Evolutionary conservation across 2,888 invertebrate genomes (phyloP), one percentile per base, ranked within the genome.

Genomic region (Rhodophaea formosa): DNA sequence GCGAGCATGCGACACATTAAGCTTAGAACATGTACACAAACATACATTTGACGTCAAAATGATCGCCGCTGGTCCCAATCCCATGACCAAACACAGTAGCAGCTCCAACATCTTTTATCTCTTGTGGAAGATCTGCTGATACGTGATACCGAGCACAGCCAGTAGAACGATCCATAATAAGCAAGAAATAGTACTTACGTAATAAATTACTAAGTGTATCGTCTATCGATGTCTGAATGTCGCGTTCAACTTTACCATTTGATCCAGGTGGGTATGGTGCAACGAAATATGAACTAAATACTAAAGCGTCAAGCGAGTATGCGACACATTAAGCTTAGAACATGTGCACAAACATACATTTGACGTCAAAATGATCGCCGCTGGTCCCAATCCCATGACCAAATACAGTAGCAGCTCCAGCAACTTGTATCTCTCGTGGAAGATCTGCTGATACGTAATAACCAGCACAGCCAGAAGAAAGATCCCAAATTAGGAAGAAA

Each of bases 81-180:
- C 98, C 93, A 98, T 97, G 61, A 97, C 88, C 64, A 98, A 88
- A 84, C 99, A 99, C 69, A 98, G 95, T 67, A 96, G 91, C 12
- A 97, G 96, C 87, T 98, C 98, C 72, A 99, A 88, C 90, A 95
- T 96, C 93, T 99, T 97, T 92, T 95, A 98, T 84, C 95, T 94
- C 92, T 99, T 98, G 86, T 99, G 98, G 90, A 97, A 99, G 66
- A 97, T 92, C 91, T 98, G 98, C 87, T 99, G 98, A 88, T 99
- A 99, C n/a, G 95, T 89, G 76, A 98, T 98, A 56, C 99, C 99
- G 59, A 97, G 86, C 7, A 95, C 92, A 0, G 98, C 98, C 80
- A 97, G 93, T 64, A 97, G 91, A n/a, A n/a, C n/a, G n/a, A n/a
- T 95, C 94, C 56, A 97, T 92, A 39, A 95, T 95, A 70, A 97